Evolutionary conservation across 2,113 vertebrate genomes (phyloP), one percentile per base, ranked within the genome.

Genomic region (Psilopsiagon aurifrons): DNA sequence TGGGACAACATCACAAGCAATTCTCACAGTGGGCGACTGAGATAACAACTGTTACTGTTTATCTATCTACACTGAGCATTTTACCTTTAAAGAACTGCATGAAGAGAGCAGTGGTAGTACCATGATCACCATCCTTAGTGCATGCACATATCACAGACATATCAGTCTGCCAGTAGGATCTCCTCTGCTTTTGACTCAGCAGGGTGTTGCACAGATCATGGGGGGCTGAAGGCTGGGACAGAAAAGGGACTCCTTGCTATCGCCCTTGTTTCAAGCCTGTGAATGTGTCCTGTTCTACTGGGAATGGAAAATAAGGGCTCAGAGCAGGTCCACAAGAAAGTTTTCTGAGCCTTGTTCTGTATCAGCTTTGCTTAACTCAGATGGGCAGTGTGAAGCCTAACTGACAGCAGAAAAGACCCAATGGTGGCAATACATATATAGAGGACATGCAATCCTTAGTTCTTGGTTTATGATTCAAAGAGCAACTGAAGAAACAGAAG

Each of bases 71-170:
- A 25, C 41, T 29, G 33, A 83, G 17, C 7, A 66, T 88, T 94
- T 81, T 3, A 2, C 27, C 57, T 78, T 75, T 59, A 60, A 67
- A 88, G 23, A 83, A 47, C 46, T 64, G 74, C 24, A 9, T 13
- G 13, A 52, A 37, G 33, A 68, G 52, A 71, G 20, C 11, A 47
- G 66, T 62, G 43, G 23, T 59, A 88, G 41, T 22, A 41, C 63
- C 44, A 29, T 35, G 28, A 35, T 39, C n/a, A 31, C 54, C 0
- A 1, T 43, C n/a, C 60, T 68, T 0, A 0, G 37, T 54, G 37
- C 59, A 68, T 49, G 28, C 29, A 71, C 7, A 3, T 52, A 31
- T n/a, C 39, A 64, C 57, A 92, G 43, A 14, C 13, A 8, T 47
- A 66, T 64, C 44, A 20, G 8, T 7, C 20, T 94, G 35, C 23